Base-by-base conservation (phyloP, 2,888 invertebrate species). In the Ochropacha duplaris region DNA sequence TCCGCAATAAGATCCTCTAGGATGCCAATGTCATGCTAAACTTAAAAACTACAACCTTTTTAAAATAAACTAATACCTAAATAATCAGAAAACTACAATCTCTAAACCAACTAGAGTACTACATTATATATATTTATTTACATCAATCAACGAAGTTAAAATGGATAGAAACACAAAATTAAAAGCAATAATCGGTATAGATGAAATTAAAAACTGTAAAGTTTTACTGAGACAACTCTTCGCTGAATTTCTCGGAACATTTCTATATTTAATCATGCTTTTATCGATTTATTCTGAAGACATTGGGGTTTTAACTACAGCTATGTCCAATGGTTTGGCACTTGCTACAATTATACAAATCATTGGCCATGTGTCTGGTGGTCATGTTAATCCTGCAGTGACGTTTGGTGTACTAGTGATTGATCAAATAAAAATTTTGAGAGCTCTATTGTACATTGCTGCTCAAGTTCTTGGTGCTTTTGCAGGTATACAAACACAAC, bases 331-430 rank as follows among this genome's bases (percentile, higher is more conserved):
- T 57, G 79, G 79, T 0, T 49, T 77, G 0, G 11, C 71, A 0
- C 56, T 79, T 6, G 68, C 70, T 8, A 68, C 72, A 0, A 26
- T 79, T 1, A 60, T 78, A 9, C 69, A 74, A 28, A 62, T 78
- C n/a, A 60, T 73, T 11, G 79, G 79, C 0, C 68, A 72, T 49
- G 65, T 79, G 0, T 79, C 78, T 6, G 79, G 81, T 0, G 72
- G 69, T 0, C 81, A 81, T 44, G 60, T 80, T 14, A 81, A 81
- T 52, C 81, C 81, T 0, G 81, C 81, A 12, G 61, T 81, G 4
- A 81, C 81, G 0, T 4, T 74, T 0, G 79, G 78, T 0, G 64
- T 65, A 11, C 19, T 76, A 14, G 58, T 76, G 6, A 72, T 71
- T 55, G 69, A 69, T 11, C 59, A 71, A 50, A 79, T 81, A n/a